Percentiles rank a stretch among this genome's conserved stretches.
phyloP scores from a whole-genome alignment of 2,113 vertebrate species.

The Xenus cinereus region DNA sequence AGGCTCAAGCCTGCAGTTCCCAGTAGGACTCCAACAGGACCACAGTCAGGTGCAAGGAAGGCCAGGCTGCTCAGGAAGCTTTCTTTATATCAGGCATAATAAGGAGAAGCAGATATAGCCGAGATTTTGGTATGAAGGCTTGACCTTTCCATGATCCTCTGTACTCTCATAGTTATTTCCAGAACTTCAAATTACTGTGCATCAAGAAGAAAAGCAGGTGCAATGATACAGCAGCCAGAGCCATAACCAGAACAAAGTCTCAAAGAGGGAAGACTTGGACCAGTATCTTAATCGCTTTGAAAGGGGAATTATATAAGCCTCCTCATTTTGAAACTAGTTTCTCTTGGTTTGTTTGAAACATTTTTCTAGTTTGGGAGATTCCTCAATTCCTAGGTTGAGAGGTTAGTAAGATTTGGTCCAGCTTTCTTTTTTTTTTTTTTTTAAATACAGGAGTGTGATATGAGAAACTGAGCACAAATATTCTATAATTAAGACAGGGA shows the following conservation, averaged over 20 bases:
- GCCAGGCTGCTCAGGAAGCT: neutral
- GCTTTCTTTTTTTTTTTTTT: neutral
- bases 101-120: neutral
- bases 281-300: neutral
- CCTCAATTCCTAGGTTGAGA: neutral
- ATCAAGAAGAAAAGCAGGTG: neutral
- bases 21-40: neutral
- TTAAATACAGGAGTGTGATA: neutral
- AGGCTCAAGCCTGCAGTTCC: neutral
- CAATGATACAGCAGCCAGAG: neutral
- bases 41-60: neutral
- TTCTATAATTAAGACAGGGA: neutral
- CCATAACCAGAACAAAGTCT: neutral
- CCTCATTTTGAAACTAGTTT: neutral
- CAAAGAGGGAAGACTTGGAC: neutral
- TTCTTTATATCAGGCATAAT: neutral
- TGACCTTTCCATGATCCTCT: neutral
- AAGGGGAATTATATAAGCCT: neutral
- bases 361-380: neutral
- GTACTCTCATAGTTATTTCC: neutral
- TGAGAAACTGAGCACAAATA: neutral
- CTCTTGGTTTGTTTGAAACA: neutral
- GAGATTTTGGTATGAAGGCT: neutral
- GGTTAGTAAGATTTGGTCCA: neutral
- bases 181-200: accelerated